These are phyloP conservation scores for Limnodromus scolopaceus DNA, from an alignment of 2,797 vertebrate genomes.

Conservation along the genomic window DNA sequence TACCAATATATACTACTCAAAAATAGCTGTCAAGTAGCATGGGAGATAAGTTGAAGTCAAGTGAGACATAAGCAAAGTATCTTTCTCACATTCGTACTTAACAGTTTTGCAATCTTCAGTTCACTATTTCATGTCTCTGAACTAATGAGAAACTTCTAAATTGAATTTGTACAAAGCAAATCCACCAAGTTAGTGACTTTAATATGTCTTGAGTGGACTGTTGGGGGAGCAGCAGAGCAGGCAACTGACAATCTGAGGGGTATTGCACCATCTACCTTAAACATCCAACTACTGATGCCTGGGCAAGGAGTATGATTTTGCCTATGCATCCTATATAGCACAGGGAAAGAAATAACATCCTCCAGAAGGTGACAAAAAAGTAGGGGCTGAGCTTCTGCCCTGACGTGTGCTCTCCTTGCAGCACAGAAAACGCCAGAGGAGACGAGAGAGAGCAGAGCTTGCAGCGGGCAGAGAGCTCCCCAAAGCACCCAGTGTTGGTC, in stretches of 20 bases:
- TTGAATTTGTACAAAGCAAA: not conserved
- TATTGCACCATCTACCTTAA: not conserved
- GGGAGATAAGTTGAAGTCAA: not conserved
- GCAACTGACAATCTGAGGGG: not conserved
- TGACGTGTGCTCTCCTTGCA: not conserved
- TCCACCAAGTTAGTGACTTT: not conserved
- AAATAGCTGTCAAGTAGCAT: not conserved
- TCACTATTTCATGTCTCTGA: not conserved
- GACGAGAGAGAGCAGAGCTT: not conserved
- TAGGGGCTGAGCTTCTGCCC: rapidly evolving
- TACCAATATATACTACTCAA: not conserved
- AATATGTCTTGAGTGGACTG: not conserved
- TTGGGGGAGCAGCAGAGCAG: not conserved
- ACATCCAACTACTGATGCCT: not conserved
- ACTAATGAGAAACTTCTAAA: not conserved
- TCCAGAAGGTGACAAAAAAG: not conserved
- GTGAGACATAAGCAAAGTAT: not conserved
- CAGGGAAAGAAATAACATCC: not conserved
- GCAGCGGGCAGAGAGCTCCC: not conserved
- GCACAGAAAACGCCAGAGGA: not conserved
- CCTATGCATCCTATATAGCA: not conserved
- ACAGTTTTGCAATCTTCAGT: not conserved
- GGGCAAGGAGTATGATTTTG: not conserved
- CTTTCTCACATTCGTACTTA: not conserved
- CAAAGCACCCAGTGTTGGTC: not conserved